Percentiles rank a stretch among this genome's conserved stretches.
Conservation (phyloP, 2,888 invertebrate species). For the Ganaspis brasiliensis region DNA sequence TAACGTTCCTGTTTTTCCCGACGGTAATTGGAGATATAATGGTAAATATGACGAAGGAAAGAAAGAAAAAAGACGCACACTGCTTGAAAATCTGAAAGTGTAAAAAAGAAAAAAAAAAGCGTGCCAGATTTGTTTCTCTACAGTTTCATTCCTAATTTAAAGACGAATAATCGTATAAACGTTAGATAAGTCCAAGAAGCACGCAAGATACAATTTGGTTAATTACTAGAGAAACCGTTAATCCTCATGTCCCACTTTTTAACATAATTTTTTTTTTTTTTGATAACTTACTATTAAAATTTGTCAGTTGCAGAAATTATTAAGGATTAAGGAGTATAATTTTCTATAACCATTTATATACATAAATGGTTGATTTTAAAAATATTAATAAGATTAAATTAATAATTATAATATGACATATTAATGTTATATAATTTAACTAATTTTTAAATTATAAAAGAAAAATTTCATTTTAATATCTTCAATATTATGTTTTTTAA, state of each 20-base stretch:
- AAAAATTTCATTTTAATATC: no score
- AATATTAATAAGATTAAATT: no score
- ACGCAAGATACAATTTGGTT: constrained; percentile 55
- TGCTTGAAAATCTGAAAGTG: background rate
- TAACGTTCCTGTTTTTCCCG: constrained; percentile 53
- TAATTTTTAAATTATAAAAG: no score
- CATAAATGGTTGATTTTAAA: no score
- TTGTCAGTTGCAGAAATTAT: no score
- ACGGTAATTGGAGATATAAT: constrained; percentile 4
- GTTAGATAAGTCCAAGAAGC: constrained; percentile 42
- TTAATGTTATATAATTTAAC: no score
- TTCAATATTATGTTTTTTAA: no score
- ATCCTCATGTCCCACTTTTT: constrained; percentile 51
- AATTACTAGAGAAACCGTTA: constrained; percentile 60
- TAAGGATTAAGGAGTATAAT: no score
- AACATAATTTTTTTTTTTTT: constrained; percentile 58
- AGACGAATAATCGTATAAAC: constrained; percentile 56
- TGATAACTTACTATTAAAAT: background rate
- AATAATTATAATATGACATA: no score
- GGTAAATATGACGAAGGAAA: constrained; percentile 37
- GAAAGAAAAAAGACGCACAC: constrained; percentile 9
- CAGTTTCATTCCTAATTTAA: constrained; percentile 49
- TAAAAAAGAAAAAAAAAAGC: background rate
- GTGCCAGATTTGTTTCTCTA: constrained; percentile 51
- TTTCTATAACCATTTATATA: no score